Conservation (phyloP, 2,888 invertebrate genomes). For the Meandrusa payeni region DNA sequence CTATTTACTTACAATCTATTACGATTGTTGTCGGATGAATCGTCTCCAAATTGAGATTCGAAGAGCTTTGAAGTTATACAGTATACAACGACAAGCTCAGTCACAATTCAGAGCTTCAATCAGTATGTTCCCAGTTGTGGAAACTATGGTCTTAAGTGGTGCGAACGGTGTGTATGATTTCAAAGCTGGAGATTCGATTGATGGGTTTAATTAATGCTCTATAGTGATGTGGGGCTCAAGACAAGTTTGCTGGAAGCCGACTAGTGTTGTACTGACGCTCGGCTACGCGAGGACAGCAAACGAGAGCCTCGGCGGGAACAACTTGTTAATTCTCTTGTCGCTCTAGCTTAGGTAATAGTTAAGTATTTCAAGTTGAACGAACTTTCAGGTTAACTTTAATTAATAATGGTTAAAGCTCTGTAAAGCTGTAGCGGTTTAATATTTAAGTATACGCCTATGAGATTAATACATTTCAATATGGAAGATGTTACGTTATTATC, state of each 20-base stretch:
- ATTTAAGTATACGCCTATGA: conserved; percentile 35
- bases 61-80: too few relatives aligned
- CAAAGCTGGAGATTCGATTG: background rate
- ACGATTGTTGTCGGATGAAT: too few relatives aligned
- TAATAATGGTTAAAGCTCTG: conserved; percentile 49
- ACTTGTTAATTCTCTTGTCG: conserved; percentile 55
- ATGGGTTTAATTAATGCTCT: conserved; percentile 4
- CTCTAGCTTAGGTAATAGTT: conserved; percentile 56
- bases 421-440: conserved; percentile 60
- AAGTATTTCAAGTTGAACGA: conserved; percentile 58
- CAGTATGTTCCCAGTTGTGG: too few relatives aligned
- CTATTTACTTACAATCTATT: too few relatives aligned
- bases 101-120: too few relatives aligned
- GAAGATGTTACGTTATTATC: conserved; percentile 12
- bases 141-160: too few relatives aligned
- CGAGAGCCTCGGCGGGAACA: conserved; percentile 60
- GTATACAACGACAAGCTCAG: too few relatives aligned
- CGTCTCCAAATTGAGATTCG: too few relatives aligned
- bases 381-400: conserved; percentile 50
- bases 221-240: background rate
- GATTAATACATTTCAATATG: conserved; percentile 21
- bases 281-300: conserved; percentile 15
- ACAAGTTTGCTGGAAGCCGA: conserved; percentile 30
- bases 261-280: too few relatives aligned
- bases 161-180: too few relatives aligned